A percentile compares a stretch with the other conserved stretches of the same genome.
Conservation (phyloP, 2,888 invertebrate genomes). For the Lymantria dispar region DNA sequence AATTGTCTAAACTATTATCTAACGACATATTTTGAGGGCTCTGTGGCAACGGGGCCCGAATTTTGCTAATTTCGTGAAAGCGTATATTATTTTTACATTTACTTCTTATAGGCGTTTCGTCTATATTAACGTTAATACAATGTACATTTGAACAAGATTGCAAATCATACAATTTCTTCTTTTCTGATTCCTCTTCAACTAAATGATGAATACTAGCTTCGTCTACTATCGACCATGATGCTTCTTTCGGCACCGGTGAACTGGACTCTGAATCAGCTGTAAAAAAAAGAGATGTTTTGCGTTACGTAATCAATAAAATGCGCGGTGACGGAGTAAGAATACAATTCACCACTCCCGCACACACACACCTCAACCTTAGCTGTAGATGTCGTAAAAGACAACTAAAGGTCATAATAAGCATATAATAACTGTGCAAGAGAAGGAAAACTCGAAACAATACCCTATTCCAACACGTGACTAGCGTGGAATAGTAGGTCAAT, state of each 20-base stretch:
- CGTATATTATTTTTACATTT: constrained; percentile 52
- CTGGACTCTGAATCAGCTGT: constrained; percentile 56
- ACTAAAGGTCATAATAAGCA: too few species aligned
- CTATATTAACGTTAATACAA: constrained; percentile 33
- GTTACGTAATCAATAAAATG: not conserved
- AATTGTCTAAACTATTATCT: constrained; percentile 66
- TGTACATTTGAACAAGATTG: constrained; percentile 52
- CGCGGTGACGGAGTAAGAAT: too few species aligned
- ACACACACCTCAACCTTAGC: too few species aligned
- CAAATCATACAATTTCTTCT: constrained; percentile 36
- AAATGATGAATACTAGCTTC: constrained; percentile 52
- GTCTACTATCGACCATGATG: constrained; percentile 59
- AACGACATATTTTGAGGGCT: constrained; percentile 68
- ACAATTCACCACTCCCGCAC: too few species aligned
- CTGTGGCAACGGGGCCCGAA: constrained; percentile 46
- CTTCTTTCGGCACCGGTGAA: constrained; percentile 37
- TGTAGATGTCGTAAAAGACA: too few species aligned
- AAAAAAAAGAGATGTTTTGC: constrained; percentile 22
- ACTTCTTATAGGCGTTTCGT: constrained; percentile 64
- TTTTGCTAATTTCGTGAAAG: constrained; percentile 71
- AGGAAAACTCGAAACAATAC: too few species aligned
- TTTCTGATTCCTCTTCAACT: constrained; percentile 46
- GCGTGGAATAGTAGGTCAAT: too few species aligned
- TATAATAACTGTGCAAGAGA: too few species aligned
- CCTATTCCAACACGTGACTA: too few species aligned